Base-by-base conservation (phyloP, 2,113 vertebrate species). In the Centropristis striata region DNA sequence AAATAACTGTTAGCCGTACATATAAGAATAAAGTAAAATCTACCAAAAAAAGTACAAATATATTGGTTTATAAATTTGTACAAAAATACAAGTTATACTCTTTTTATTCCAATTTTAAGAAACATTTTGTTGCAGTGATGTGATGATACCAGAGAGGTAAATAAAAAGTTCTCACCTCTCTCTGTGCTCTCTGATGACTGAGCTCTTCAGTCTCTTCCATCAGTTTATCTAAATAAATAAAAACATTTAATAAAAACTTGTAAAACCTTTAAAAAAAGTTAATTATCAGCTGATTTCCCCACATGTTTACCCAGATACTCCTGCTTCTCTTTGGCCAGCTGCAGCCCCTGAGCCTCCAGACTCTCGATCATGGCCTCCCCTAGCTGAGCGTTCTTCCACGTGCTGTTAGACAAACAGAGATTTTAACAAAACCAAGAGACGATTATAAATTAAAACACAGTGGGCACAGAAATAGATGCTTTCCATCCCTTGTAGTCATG, bases 351-450 rank as follows among this genome's bases (percentile, higher is more conserved):
- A 55, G 97, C 97, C 93, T 98, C 98, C 89, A 99, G 95, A 85
- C 97, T 99, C 94, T 98, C 97, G 0, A 99, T 99, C 97, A 99
- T 99, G 83, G 98, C 98, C 92, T 98, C 98, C 46, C 98, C 98
- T 61, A 99, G 93, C 81, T 98, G 98, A 68, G 98, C 95, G 25
- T 98, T 99, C 93, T 95, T 98, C 98, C 98, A 99, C 8, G 98
- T 99, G 66, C 98, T 99, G 79, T 10, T 21, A 47, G 83, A 88
- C 3, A 54, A 42, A 82, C 71, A 65, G 67, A 20, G 1, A 37
- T 42, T 58, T 51, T 23, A 28, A 50, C 4, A 42, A 28, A 61
- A 71, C 4, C 2, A 32, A 47, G 1, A 9, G 0, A 39, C 9
- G 47, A 39, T 28, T 5, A 9, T 5, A 13, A 5, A 23, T 20